These are phyloP conservation scores for Falco concolor DNA, from an alignment of 2,797 vertebrate species.

Conservation along the genomic window DNA sequence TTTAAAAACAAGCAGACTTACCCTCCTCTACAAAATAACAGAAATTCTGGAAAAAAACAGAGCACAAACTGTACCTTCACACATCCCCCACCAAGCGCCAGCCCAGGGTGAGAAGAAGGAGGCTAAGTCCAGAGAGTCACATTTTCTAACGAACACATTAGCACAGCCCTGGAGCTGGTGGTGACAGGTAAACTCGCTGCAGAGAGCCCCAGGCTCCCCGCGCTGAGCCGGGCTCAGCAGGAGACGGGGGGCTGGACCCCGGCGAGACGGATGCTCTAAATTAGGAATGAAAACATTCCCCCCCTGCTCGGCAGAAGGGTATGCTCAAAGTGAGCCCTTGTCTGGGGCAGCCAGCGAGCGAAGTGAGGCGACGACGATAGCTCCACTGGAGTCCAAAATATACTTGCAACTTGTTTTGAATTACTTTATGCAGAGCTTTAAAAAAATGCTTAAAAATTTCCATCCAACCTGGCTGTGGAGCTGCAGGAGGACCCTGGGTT, in stretches of 20 bases:
- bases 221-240: not conserved
- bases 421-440: slow-evolving; percentile 27
- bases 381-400: slow-evolving; percentile 53
- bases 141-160: not conserved
- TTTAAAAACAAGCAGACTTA: not conserved
- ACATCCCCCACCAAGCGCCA: not conserved
- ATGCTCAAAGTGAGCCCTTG: slow-evolving; percentile 65
- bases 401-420: slow-evolving; percentile 51
- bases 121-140: not conserved
- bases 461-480: not conserved
- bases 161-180: not conserved
- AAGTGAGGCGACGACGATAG: slow-evolving; percentile 6
- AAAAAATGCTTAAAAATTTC: slow-evolving; percentile 41
- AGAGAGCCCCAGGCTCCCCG: not conserved
- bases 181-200: not conserved
- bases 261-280: slow-evolving; percentile 32
- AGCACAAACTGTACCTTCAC: slow-evolving; percentile 35
- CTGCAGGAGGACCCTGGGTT: not conserved
- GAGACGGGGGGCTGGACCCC: slow-evolving; percentile 16
- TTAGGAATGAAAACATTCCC: slow-evolving; percentile 64
- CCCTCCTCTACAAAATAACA: not conserved
- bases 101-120: not conserved
- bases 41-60: slow-evolving; percentile 26
- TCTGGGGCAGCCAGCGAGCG: slow-evolving; percentile 18
- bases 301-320: slow-evolving; percentile 16